Conservation (phyloP, 2,888 invertebrate genomes). For the Cataglyphis albicans region DNA sequence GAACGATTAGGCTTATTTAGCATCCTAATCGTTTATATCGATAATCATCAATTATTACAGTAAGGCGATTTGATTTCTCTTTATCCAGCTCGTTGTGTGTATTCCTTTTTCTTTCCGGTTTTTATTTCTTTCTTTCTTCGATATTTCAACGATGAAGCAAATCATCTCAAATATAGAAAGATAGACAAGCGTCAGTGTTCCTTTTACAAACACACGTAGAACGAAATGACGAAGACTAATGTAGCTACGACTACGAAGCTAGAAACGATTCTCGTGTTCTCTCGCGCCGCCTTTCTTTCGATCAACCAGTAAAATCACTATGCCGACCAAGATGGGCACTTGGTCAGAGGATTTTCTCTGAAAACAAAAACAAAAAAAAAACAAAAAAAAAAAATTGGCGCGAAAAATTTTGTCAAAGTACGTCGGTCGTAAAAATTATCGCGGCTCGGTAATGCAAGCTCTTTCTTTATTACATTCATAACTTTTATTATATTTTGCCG, state of each 20-base stretch:
- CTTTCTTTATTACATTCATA: conserved; percentile 5
- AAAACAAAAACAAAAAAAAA: not conserved
- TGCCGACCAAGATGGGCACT: conserved; percentile 23
- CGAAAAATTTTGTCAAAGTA: not conserved
- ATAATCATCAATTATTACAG: conserved; percentile 60
- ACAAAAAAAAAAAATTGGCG: not conserved
- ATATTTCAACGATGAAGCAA: conserved; percentile 23
- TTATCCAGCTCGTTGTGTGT: conserved; percentile 21
- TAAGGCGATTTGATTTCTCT: conserved; percentile 77
- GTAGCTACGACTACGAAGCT: conserved; percentile 72
- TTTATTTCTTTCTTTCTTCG: not conserved
- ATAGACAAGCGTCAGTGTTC: conserved; percentile 14
- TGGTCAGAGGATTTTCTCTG: conserved; percentile 38
- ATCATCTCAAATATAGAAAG: conserved; percentile 24
- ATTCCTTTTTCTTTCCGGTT: not conserved
- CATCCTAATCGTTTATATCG: conserved; percentile 65
- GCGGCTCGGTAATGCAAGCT: not conserved
- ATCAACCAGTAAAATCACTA: conserved; percentile 9
- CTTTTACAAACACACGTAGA: conserved; percentile 54
- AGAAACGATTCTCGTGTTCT: conserved; percentile 52
- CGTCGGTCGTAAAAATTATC: conserved; percentile 20
- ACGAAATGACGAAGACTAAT: conserved; percentile 72
- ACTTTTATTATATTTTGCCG: conserved; percentile 31
- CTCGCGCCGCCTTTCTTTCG: conserved; percentile 32
- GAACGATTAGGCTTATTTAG: conserved; percentile 68